Conservation (phyloP, 2,113 vertebrate genomes). For the Rana temporaria region DNA sequence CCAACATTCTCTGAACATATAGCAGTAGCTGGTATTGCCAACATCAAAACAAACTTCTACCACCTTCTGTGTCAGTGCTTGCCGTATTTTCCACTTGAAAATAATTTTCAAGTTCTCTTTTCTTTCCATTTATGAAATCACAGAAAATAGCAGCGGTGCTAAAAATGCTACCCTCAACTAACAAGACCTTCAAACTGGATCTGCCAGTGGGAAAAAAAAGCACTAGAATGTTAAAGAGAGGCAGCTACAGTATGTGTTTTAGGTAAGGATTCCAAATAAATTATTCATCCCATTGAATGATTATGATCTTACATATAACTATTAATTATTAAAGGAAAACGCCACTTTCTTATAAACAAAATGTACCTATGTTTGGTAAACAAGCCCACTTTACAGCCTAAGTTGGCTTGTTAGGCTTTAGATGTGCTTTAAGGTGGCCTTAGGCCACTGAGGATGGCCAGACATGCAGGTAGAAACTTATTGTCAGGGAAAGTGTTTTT, state of each 20-base stretch:
- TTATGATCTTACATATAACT: too few species aligned
- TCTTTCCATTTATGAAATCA: constrained; percentile 48
- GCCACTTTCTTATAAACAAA: too few species aligned
- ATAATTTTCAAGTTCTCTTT: constrained; percentile 44
- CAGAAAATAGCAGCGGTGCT: constrained; percentile 25
- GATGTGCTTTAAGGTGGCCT: too few species aligned
- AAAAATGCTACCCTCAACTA: constrained; percentile 36
- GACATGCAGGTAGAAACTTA: too few species aligned
- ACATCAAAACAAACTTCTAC: constrained; percentile 65
- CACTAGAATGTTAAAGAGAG: background rate
- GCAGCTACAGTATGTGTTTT: background rate
- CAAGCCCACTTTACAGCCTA: too few species aligned
- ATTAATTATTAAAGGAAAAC: too few species aligned
- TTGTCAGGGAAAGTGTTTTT: too few species aligned
- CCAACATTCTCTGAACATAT: constrained; percentile 62
- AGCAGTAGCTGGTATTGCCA: constrained; percentile 61
- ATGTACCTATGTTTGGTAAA: too few species aligned
- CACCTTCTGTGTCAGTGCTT: constrained; percentile 37
- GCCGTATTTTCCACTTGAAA: constrained; percentile 49
- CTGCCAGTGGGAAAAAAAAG: background rate
- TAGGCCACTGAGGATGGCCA: too few species aligned
- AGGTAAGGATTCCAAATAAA: background rate
- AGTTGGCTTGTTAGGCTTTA: too few species aligned
- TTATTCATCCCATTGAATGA: too few species aligned
- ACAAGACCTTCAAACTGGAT: constrained; percentile 11